A percentile compares a stretch with the other conserved stretches of the same genome.
phyloP scores from a whole-genome alignment of 2,113 vertebrate genomes.

The Leucoraja erinaceus region DNA sequence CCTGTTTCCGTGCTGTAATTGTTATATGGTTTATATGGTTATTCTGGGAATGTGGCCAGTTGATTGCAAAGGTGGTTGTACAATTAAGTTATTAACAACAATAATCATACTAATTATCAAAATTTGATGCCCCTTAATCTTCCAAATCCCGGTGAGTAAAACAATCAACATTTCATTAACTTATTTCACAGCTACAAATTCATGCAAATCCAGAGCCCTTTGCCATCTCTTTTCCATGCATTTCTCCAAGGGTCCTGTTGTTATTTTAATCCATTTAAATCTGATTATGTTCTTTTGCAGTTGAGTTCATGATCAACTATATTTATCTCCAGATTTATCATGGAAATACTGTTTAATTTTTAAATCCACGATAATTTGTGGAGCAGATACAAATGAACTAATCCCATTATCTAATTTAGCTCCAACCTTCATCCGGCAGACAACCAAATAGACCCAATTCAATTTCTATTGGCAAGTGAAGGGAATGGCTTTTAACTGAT shows the following conservation, averaged over 20 bases:
- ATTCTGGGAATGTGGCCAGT: background rate
- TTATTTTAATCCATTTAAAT: background rate
- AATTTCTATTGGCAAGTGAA: background rate
- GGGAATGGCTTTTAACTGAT: background rate
- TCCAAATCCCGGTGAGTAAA: background rate
- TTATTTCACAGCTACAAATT: background rate
- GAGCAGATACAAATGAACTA: background rate
- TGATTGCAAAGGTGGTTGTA: background rate
- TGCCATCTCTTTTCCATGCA: background rate
- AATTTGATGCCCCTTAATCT: background rate
- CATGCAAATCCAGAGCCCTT: background rate
- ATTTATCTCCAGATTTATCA: background rate
- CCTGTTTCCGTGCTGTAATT: too few species aligned
- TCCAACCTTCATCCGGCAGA: background rate
- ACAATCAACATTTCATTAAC: background rate
- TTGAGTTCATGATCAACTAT: background rate
- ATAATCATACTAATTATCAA: background rate
- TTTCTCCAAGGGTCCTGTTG: background rate
- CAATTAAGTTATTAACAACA: too few species aligned
- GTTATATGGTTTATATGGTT: too few species aligned
- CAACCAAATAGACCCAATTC: background rate
- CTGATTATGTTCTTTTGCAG: background rate
- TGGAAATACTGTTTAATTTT: background rate
- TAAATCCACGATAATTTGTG: background rate
- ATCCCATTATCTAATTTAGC: background rate